phyloP scores from a whole-genome alignment of 2,113 vertebrate species.

The Dipodomys ordii region DNA sequence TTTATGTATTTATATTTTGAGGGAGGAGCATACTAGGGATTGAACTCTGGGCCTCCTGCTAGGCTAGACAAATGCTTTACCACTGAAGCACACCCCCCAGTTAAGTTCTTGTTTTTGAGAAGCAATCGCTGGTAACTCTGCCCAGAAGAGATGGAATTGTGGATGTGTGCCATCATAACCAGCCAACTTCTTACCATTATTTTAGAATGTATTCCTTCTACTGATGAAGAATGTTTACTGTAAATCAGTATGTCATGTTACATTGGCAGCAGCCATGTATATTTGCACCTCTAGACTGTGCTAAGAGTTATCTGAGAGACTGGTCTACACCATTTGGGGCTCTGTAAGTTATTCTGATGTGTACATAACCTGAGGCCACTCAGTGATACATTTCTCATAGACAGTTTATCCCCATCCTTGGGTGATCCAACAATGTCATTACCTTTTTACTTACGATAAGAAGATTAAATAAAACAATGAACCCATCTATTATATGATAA shows the following conservation, averaged over 20 bases:
- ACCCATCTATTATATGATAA: neutral
- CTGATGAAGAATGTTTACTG: neutral
- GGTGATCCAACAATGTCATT: slow-evolving; percentile 8
- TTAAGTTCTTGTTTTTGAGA: too few relatives aligned
- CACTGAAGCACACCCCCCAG: too few relatives aligned
- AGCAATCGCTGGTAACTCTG: too few relatives aligned
- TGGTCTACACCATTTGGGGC: neutral
- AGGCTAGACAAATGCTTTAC: too few relatives aligned
- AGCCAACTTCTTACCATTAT: neutral
- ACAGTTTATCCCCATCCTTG: neutral
- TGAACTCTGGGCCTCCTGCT: too few relatives aligned
- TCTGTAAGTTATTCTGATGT: neutral
- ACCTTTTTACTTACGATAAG: slow-evolving; percentile 27
- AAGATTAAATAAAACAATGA: slow-evolving; percentile 38
- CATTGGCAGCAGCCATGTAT: too few relatives aligned
- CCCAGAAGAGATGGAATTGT: too few relatives aligned
- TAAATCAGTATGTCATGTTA: neutral
- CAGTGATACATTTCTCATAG: neutral
- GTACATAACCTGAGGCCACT: neutral
- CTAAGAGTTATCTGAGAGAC: neutral
- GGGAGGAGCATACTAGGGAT: neutral
- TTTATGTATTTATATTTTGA: neutral
- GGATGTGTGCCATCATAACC: too few relatives aligned
- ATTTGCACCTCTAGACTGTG: neutral
- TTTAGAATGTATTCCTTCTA: too few relatives aligned